Percentiles rank a stretch among this genome's conserved stretches.
Conservation (phyloP, 2,888 invertebrate genomes). For the Lasioglossum vierecki region DNA sequence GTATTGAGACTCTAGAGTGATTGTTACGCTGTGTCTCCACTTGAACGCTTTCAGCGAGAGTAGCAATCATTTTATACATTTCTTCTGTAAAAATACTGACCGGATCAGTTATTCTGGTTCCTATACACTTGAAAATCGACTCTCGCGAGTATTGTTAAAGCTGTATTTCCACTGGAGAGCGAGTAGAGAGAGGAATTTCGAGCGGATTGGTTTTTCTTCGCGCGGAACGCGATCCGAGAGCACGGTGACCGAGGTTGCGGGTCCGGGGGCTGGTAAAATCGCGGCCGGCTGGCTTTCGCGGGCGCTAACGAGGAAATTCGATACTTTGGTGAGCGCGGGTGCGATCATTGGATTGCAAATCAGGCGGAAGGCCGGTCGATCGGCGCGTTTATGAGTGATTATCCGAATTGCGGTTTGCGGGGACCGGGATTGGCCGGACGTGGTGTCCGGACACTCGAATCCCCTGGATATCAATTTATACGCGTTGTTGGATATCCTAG, state of each 20-base stretch:
- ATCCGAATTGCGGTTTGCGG: slow-evolving; percentile 55
- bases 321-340: not conserved
- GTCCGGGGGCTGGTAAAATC: not conserved
- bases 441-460: slow-evolving; percentile 35
- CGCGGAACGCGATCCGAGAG: not conserved
- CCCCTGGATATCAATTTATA: slow-evolving; percentile 54
- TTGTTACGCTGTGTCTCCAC: not conserved
- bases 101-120: too few relatives aligned
- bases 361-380: slow-evolving; percentile 14
- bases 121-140: not conserved
- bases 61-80: not conserved
- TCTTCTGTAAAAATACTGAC: too few relatives aligned
- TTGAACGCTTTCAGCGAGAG: not conserved
- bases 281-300: slow-evolving; percentile 4
- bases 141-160: not conserved
- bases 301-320: not conserved
- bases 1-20: not conserved
- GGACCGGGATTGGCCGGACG: slow-evolving; percentile 19
- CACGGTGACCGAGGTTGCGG: not conserved
- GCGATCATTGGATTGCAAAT: slow-evolving; percentile 18
- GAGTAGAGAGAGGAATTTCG: not conserved
- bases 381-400: slow-evolving; percentile 45
- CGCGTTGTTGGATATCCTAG: slow-evolving; percentile 43
- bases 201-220: not conserved
- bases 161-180: not conserved